Conservation (phyloP, 2,797 vertebrate genomes). For the Muscicapa striata region DNA sequence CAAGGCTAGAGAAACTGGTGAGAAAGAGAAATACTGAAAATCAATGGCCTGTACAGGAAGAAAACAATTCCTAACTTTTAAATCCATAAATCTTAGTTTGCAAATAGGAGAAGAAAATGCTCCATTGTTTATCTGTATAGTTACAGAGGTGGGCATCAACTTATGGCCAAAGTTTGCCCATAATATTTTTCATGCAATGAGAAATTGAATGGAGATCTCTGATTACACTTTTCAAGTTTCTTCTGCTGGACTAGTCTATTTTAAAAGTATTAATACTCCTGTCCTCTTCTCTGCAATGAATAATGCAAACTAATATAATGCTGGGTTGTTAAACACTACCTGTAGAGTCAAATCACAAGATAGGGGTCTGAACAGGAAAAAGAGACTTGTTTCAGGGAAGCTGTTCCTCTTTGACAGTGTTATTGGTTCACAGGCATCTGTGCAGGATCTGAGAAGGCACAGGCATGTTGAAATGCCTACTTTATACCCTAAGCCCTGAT, state of each 20-base stretch:
- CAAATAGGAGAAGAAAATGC: neutral
- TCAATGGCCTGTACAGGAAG: neutral
- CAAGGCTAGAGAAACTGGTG: neutral
- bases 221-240: neutral
- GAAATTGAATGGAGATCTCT: neutral
- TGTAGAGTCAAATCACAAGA: neutral
- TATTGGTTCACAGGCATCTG: neutral
- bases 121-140: neutral
- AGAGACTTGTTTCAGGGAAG: neutral
- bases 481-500: neutral
- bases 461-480: neutral
- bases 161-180: neutral
- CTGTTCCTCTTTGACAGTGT: neutral
- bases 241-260: neutral
- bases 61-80: neutral
- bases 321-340: conserved; percentile 44
- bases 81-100: neutral
- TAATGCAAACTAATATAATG: conserved; percentile 42
- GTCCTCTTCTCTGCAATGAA: conserved; percentile 14
- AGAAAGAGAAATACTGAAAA: neutral
- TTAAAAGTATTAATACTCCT: conserved; percentile 33
- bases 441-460: neutral
- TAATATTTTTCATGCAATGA: neutral
- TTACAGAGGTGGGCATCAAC: neutral
- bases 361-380: neutral